Evolutionary conservation across 2,113 vertebrate species (phyloP).

Genomic region (Lagopus leucura): DNA sequence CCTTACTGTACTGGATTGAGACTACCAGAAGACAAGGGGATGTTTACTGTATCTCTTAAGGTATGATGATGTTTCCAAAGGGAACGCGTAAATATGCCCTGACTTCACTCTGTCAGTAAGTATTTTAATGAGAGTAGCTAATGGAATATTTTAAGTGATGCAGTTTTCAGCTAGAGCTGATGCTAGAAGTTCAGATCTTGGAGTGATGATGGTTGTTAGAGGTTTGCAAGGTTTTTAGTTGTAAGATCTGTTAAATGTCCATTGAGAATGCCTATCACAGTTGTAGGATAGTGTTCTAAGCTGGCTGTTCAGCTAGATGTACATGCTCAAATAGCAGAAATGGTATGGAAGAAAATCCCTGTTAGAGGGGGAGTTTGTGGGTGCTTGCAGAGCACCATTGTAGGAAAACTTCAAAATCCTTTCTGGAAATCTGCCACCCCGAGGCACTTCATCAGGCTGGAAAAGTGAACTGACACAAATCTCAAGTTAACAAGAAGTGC

Average conservation of each 20-base stretch:
- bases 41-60: background rate
- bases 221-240: background rate
- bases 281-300: background rate
- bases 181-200: background rate
- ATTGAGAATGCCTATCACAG: rapidly evolving
- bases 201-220: background rate
- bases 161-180: background rate
- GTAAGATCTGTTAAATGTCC: background rate
- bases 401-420: background rate
- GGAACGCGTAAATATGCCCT: background rate
- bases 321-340: background rate
- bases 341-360: background rate
- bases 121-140: background rate
- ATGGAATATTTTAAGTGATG: background rate
- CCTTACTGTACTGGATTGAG: background rate
- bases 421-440: background rate
- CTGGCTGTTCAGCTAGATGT: background rate
- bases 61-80: background rate
- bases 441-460: background rate
- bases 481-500: background rate
- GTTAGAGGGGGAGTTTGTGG: background rate
- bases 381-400: background rate
- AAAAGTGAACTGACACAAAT: background rate
- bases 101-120: background rate
- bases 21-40: background rate